phyloP scores from a whole-genome alignment of 2,888 invertebrate genomes.

The Agriotes lineatus region DNA sequence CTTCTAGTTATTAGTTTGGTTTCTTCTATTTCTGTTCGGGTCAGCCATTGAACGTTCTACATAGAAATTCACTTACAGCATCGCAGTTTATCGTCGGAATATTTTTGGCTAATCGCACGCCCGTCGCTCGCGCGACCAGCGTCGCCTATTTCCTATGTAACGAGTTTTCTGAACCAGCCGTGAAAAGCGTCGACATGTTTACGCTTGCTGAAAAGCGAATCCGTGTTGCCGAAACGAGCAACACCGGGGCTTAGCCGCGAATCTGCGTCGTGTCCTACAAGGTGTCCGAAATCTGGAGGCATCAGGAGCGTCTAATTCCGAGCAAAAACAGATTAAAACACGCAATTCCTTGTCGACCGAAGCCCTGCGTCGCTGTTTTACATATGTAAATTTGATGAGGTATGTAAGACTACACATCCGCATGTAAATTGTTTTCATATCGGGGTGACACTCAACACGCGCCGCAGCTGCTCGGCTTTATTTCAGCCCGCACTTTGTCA shows the following conservation, averaged over 20 bases:
- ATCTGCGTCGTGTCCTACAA: slow-evolving; percentile 27
- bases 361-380: slow-evolving; percentile 51
- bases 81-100: too few species aligned
- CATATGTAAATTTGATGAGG: slow-evolving; percentile 57
- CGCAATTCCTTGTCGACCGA: slow-evolving; percentile 49
- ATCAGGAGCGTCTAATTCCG: slow-evolving; percentile 48
- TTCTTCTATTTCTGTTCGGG: too few species aligned
- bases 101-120: neutral
- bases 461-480: slow-evolving; percentile 60
- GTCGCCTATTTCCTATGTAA: neutral
- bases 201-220: slow-evolving; percentile 1
- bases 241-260: slow-evolving; percentile 13
- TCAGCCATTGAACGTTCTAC: too few species aligned
- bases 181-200: slow-evolving; percentile 9
- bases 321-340: slow-evolving; percentile 48
- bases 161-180: neutral
- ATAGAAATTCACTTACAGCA: too few species aligned
- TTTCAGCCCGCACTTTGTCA: slow-evolving; percentile 64
- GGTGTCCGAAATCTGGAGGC: slow-evolving; percentile 33
- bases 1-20: too few species aligned
- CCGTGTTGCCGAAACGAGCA: slow-evolving; percentile 7
- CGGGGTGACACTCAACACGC: slow-evolving; percentile 60
- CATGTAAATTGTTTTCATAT: slow-evolving; percentile 58
- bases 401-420: slow-evolving; percentile 51
- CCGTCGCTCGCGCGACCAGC: too few species aligned